Conservation (phyloP, 2,888 invertebrate genomes). For the Stratiomys singularior region DNA sequence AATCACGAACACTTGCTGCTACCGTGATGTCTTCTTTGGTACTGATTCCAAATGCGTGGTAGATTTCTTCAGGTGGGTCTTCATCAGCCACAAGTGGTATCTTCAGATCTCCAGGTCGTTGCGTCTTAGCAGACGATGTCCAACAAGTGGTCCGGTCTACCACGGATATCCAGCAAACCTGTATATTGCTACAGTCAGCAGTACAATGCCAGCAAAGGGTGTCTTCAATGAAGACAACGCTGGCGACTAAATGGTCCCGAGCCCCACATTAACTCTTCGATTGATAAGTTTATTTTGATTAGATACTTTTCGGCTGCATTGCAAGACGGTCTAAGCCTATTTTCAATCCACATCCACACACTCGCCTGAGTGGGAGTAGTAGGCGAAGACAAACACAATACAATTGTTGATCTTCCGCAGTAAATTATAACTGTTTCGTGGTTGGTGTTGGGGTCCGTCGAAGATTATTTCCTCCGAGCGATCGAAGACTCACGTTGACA, state of each 20-base stretch:
- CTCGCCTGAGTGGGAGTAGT: slow-evolving; percentile 11
- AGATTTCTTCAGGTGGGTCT: slow-evolving; percentile 48
- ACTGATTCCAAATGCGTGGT: slow-evolving; percentile 45
- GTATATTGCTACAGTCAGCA: not conserved
- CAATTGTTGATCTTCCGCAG: slow-evolving; percentile 11
- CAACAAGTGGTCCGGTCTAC: slow-evolving; percentile 25
- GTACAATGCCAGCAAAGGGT: not conserved
- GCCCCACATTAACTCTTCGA: slow-evolving; percentile 22
- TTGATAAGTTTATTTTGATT: slow-evolving; percentile 38
- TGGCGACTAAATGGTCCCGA: not conserved
- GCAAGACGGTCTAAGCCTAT: not conserved
- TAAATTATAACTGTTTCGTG: slow-evolving; percentile 8
- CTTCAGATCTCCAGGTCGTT: slow-evolving; percentile 27
- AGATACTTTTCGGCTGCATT: slow-evolving; percentile 14
- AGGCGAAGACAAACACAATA: slow-evolving; percentile 12
- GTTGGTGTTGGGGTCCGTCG: not conserved
- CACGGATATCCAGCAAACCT: slow-evolving; percentile 1
- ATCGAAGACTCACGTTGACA: not conserved
- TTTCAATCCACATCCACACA: not conserved
- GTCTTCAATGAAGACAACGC: not conserved
- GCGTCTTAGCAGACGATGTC: slow-evolving; percentile 6
- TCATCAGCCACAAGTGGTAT: not conserved
- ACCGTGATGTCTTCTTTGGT: slow-evolving; percentile 49
- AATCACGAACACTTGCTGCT: slow-evolving; percentile 47
- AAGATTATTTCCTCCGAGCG: not conserved